Conservation (phyloP, 2,888 invertebrate genomes). For the Entomobrya proxima region DNA sequence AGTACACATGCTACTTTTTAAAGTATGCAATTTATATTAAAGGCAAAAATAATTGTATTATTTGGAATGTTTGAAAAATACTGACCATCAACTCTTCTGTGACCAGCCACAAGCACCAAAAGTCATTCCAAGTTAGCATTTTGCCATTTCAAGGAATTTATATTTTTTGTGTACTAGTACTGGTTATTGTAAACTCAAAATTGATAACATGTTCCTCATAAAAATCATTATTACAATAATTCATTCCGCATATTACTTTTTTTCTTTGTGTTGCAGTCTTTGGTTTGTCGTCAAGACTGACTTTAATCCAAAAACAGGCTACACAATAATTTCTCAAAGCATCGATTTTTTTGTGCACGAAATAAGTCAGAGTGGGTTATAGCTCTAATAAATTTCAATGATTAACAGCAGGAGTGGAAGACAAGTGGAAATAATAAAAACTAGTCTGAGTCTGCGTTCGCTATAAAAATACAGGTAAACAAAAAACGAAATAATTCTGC, state of each 20-base stretch:
- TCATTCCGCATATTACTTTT: background rate
- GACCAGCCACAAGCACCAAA: no score
- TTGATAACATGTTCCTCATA: no score
- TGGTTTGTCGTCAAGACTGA: slow-evolving; percentile 5
- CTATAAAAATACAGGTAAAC: background rate
- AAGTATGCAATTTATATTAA: no score
- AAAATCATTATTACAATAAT: slow-evolving; percentile 3
- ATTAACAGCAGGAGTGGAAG: slow-evolving; percentile 63
- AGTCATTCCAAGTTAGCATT: no score
- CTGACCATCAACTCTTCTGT: no score
- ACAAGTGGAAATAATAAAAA: slow-evolving; percentile 13
- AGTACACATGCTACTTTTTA: no score
- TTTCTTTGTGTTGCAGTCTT: background rate
- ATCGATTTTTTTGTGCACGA: slow-evolving; percentile 7
- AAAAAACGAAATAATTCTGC: background rate
- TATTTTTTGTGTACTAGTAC: no score
- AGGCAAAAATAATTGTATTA: no score
- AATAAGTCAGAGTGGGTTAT: background rate
- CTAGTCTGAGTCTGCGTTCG: slow-evolving; percentile 41
- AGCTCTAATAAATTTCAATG: slow-evolving; percentile 56
- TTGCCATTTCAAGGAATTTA: no score
- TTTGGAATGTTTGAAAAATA: no score
- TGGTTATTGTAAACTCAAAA: no score
- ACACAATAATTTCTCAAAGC: slow-evolving; percentile 7
- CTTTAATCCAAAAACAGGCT: background rate